A percentile compares a stretch with the other conserved stretches of the same genome.
Conservation (phyloP, 2,888 invertebrate species). For the Cheilosia impressa region DNA sequence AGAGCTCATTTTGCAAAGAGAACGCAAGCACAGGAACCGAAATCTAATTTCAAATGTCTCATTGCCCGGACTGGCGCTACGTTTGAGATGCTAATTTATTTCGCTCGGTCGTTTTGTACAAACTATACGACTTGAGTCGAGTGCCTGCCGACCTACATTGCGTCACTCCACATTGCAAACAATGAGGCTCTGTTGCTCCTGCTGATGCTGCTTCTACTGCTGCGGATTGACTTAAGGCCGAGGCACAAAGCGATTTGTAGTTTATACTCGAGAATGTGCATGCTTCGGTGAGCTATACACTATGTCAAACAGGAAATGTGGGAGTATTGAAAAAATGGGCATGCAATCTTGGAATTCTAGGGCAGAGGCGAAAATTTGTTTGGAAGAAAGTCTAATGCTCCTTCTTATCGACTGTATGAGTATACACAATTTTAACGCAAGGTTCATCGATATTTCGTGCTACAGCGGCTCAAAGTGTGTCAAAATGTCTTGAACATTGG, state of each 20-base stretch:
- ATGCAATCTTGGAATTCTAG: neutral
- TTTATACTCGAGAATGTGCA: neutral
- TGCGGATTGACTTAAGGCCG: slow-evolving; percentile 9
- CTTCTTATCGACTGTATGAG: too few species aligned
- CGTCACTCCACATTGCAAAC: slow-evolving; percentile 8
- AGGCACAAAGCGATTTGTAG: slow-evolving; percentile 1
- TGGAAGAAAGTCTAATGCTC: too few species aligned
- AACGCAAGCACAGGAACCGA: slow-evolving; percentile 51
- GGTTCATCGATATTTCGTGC: too few species aligned
- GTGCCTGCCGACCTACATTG: slow-evolving; percentile 20
- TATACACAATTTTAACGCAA: too few species aligned
- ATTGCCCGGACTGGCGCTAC: slow-evolving; percentile 38
- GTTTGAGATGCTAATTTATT: slow-evolving; percentile 60
- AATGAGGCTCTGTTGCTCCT: slow-evolving; percentile 42
- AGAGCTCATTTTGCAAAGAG: neutral
- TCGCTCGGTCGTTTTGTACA: slow-evolving; percentile 25
- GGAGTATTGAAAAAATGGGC: neutral
- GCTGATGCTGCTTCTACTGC: slow-evolving; percentile 14
- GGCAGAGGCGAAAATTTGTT: too few species aligned
- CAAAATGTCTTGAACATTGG: too few species aligned
- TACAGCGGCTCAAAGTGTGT: too few species aligned
- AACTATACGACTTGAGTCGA: slow-evolving; percentile 28
- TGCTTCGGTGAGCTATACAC: neutral
- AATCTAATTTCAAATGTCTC: slow-evolving; percentile 61
- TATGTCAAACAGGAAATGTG: neutral